These are phyloP conservation scores for Colistium nudipinnis DNA, from an alignment of 2,113 vertebrate species.

Conservation along the genomic window DNA sequence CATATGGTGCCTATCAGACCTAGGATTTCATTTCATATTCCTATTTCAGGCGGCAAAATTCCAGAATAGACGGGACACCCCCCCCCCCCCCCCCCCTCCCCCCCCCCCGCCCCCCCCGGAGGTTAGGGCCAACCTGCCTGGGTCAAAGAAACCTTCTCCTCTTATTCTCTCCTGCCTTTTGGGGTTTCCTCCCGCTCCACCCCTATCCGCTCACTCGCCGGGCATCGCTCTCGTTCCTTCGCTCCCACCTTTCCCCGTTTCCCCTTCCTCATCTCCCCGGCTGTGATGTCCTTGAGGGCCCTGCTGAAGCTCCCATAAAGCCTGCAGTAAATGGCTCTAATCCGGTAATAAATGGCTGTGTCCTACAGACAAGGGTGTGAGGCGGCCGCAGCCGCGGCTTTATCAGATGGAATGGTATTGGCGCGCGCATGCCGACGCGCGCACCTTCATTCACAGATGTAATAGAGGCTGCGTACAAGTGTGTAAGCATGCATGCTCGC, in stretches of 20 bases:
- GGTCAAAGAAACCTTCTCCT: slow-evolving; percentile 37
- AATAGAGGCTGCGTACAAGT: slow-evolving; percentile 62
- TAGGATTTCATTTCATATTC: slow-evolving; percentile 14
- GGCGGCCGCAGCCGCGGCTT: slow-evolving; percentile 76
- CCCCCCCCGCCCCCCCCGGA: too few species aligned
- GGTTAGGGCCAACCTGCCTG: slow-evolving; percentile 40
- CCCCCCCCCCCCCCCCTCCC: too few species aligned
- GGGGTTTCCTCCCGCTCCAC: slow-evolving; percentile 62
- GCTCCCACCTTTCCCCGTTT: slow-evolving; percentile 46
- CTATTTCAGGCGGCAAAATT: slow-evolving; percentile 34
- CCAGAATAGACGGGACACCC: slow-evolving; percentile 5
- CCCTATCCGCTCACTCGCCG: slow-evolving; percentile 35
- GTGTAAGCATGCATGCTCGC: slow-evolving; percentile 46
- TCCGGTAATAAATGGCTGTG: slow-evolving; percentile 86
- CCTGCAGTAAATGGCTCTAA: slow-evolving; percentile 86
- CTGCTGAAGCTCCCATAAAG: slow-evolving; percentile 84
- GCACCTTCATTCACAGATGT: slow-evolving; percentile 60
- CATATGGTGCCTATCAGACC: slow-evolving; percentile 27
- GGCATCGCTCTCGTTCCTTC: slow-evolving; percentile 33
- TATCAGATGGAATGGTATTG: slow-evolving; percentile 81
- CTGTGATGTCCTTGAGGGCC: slow-evolving; percentile 85
- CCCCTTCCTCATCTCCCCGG: slow-evolving; percentile 48
- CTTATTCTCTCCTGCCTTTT: slow-evolving; percentile 22
- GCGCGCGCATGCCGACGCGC: slow-evolving; percentile 55
- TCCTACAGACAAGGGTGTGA: slow-evolving; percentile 85